Percentiles rank a stretch among this genome's conserved stretches.
Evolutionary conservation across 2,113 vertebrate species (phyloP).

Genomic region (Polyodon spathula): DNA sequence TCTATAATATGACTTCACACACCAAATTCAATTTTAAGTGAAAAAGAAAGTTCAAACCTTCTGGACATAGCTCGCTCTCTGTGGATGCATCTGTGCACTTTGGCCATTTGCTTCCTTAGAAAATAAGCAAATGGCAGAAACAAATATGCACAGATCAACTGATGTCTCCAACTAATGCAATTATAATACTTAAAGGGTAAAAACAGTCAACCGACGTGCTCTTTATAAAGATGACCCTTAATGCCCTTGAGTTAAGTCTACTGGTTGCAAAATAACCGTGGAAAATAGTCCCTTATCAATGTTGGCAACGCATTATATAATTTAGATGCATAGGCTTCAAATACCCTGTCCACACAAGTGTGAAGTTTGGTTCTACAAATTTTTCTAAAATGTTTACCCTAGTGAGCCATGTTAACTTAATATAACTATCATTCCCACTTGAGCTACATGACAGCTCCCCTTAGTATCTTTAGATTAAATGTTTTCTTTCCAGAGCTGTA

Average conservation of each 20-base stretch:
- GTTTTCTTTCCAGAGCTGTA: constrained; percentile 3
- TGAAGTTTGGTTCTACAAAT: not conserved
- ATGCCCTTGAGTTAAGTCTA: too few relatives aligned
- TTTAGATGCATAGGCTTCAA: not conserved
- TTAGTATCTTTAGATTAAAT: constrained; percentile 7
- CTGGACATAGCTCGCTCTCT: constrained; percentile 13
- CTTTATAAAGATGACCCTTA: too few relatives aligned
- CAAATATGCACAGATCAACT: constrained; percentile 4
- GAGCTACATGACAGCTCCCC: not conserved
- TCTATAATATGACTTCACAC: constrained; percentile 32
- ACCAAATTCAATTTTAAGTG: constrained; percentile 38
- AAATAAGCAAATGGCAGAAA: constrained; percentile 32
- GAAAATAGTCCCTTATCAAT: too few relatives aligned
- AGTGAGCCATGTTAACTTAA: not conserved
- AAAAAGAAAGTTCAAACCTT: constrained; percentile 36
- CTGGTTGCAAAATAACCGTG: too few relatives aligned
- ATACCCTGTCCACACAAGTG: not conserved
- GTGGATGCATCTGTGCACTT: not conserved
- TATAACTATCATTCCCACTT: constrained; percentile 3
- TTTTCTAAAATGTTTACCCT: constrained; percentile 8
- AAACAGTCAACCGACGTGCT: too few relatives aligned
- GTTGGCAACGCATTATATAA: not conserved
- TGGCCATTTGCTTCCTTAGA: not conserved
- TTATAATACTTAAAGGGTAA: too few relatives aligned
- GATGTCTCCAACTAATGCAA: not conserved